Percentiles rank a stretch among this genome's conserved stretches.
Conservation (phyloP, 1,140 invertebrate species). For the Palaemon carinicauda region DNA sequence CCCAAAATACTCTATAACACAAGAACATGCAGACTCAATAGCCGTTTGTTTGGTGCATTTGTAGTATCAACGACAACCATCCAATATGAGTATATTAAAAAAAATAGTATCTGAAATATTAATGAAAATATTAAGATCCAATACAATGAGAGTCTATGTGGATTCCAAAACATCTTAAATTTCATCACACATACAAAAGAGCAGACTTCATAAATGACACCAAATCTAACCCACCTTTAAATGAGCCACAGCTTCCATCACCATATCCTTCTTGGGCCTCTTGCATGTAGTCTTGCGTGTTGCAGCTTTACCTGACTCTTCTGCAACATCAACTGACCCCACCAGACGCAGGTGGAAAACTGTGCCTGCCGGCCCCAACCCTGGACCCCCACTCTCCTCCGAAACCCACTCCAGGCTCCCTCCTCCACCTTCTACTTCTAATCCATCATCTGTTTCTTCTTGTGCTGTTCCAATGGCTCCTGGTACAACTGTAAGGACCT, state of each 20-base stretch:
- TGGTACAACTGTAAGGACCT: conserved; percentile 63
- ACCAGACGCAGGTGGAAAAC: conserved; percentile 84
- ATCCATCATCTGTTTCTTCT: conserved; percentile 65
- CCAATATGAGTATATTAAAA: too few relatives aligned
- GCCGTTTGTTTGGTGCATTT: background rate
- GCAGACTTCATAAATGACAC: conserved; percentile 34
- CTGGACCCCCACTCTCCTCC: conserved; percentile 61
- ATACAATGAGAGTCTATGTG: too few relatives aligned
- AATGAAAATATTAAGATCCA: too few relatives aligned
- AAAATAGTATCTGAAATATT: too few relatives aligned
- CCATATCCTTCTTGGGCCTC: conserved; percentile 87
- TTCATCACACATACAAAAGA: background rate
- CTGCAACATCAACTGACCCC: conserved; percentile 84
- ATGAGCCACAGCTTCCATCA: conserved; percentile 95
- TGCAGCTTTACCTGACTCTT: conserved; percentile 68
- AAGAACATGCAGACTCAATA: too few relatives aligned
- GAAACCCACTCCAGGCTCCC: conserved; percentile 62
- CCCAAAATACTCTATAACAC: too few relatives aligned
- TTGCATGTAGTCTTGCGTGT: conserved; percentile 64
- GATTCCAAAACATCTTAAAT: background rate
- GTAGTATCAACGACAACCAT: too few relatives aligned
- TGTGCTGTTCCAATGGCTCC: conserved; percentile 62
- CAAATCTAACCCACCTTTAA: conserved; percentile 82
- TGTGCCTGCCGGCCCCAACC: conserved; percentile 69
- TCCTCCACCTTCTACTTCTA: conserved; percentile 44